phyloP scores from a whole-genome alignment of 1,140 invertebrate species.

The Scaptomyza graminum region DNA sequence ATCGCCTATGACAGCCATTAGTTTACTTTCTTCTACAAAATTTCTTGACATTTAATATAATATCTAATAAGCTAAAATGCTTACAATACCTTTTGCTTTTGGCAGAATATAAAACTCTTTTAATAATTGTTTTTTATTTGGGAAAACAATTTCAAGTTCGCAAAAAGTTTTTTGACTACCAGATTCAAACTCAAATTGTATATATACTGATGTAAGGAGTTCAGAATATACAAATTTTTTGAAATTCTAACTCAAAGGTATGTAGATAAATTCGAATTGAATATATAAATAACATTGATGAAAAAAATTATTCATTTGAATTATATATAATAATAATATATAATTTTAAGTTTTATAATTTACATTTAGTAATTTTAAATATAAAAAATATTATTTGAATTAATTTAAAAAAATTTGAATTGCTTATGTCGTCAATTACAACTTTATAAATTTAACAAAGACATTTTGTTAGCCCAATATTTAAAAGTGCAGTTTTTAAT shows the following conservation, averaged over 20 bases:
- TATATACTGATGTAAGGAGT: too few species aligned
- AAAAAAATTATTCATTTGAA: too few species aligned
- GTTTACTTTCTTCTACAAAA: conserved; percentile 19
- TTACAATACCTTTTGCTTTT: too few species aligned
- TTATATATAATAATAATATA: too few species aligned
- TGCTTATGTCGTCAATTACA: too few species aligned
- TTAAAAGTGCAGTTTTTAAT: background rate
- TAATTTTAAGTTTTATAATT: too few species aligned
- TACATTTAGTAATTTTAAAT: too few species aligned
- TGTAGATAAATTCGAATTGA: background rate
- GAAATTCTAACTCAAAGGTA: background rate
- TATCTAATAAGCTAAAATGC: background rate
- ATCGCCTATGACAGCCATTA: conserved; percentile 65
- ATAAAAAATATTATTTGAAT: too few species aligned
- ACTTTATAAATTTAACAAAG: too few species aligned
- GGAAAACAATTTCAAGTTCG: background rate
- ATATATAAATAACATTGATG: too few species aligned
- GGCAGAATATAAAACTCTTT: background rate
- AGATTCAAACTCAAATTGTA: background rate
- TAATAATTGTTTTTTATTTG: background rate
- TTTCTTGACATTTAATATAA: conserved; percentile 49
- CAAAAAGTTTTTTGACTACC: background rate
- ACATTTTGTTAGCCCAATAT: too few species aligned
- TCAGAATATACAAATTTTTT: background rate
- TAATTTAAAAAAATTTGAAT: too few species aligned